phyloP scores from a whole-genome alignment of 2,113 vertebrate species.

The Penelope pileata region DNA sequence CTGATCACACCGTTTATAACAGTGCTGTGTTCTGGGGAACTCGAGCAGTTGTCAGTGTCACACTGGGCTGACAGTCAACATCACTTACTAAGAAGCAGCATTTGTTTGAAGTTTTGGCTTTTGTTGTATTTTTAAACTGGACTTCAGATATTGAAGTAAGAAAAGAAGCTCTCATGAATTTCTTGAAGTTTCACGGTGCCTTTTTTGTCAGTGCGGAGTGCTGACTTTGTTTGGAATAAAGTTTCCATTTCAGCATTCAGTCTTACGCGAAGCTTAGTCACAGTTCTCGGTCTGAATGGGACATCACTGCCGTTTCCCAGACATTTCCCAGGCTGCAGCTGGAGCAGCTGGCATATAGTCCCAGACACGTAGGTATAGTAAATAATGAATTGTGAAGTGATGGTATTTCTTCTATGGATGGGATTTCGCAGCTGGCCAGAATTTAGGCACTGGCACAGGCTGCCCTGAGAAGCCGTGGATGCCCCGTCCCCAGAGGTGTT shows the following conservation, averaged over 20 bases:
- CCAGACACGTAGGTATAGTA: not conserved
- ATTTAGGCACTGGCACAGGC: too few relatives aligned
- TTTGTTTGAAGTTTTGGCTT: not conserved
- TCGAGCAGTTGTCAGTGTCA: not conserved
- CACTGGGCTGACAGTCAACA: not conserved
- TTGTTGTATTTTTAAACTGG: not conserved
- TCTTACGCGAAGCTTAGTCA: not conserved
- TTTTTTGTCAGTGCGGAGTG: not conserved
- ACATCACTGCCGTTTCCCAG: not conserved
- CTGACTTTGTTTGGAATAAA: not conserved
- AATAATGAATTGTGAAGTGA: too few relatives aligned
- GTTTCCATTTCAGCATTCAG: not conserved
- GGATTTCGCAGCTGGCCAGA: too few relatives aligned
- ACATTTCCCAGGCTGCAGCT: not conserved
- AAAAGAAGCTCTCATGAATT: not conserved
- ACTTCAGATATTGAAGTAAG: not conserved
- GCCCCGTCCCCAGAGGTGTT: too few relatives aligned
- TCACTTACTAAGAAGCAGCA: not conserved
- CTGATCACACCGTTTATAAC: not conserved
- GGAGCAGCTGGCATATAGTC: not conserved
- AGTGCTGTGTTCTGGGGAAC: not conserved
- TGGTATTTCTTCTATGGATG: too few relatives aligned
- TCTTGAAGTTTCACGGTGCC: not conserved
- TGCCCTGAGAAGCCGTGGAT: too few relatives aligned
- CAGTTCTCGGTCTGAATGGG: too few relatives aligned